phyloP scores from a whole-genome alignment of 2,113 vertebrate genomes.

The Pomatostomus ruficeps region DNA sequence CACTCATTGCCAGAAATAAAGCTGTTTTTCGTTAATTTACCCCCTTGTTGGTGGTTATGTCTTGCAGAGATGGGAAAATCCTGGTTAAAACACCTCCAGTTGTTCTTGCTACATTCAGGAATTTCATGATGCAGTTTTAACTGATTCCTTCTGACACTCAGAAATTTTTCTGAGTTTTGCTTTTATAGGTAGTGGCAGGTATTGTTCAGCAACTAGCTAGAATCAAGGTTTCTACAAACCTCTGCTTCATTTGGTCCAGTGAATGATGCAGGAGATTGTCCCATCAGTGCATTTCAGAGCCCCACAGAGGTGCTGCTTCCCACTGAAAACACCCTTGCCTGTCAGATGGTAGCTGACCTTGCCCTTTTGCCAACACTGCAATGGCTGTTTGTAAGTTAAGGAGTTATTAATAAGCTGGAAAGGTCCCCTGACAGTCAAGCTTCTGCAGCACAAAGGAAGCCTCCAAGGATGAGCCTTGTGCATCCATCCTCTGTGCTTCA shows the following conservation, averaged over 20 bases:
- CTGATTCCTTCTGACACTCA: not conserved
- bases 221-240: not conserved
- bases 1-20: not conserved
- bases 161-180: not conserved
- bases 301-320: not conserved
- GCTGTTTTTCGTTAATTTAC: not conserved
- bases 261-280: not conserved
- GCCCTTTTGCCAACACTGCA: not conserved
- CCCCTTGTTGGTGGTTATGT: not conserved
- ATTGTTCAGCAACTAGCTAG: not conserved
- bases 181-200: not conserved
- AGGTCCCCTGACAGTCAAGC: not conserved
- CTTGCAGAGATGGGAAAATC: not conserved
- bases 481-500: not conserved
- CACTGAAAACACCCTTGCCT: fast-evolving
- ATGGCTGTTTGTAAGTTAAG: not conserved
- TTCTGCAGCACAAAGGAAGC: not conserved
- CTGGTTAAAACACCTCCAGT: not conserved
- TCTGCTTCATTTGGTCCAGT: not conserved
- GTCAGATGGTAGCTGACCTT: not conserved
- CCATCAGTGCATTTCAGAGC: not conserved
- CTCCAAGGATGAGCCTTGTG: fast-evolving
- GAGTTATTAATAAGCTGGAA: not conserved
- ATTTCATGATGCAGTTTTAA: not conserved
- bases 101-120: not conserved